Base-by-base conservation (phyloP, 2,113 vertebrate genomes). In the Ameiurus melas region DNA sequence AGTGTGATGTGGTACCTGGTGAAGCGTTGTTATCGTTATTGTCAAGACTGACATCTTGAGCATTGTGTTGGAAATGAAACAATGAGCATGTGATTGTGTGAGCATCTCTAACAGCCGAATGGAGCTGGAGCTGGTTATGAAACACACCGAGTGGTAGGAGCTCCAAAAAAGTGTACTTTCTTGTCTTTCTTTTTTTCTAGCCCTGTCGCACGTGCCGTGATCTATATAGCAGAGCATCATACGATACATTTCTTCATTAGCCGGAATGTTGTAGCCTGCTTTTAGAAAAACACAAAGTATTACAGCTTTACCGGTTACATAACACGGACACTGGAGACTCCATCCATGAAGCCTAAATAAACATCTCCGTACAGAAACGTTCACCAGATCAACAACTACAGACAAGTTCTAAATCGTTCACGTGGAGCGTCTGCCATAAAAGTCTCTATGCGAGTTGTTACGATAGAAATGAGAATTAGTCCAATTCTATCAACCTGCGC, bases 41-140 rank as follows among this genome's bases (percentile, higher is more conserved):
- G 77, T 80, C n/a, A 58, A 60, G 20, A 36, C n/a, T 66, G 58
- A 88, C 82, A 78, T 55, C 43, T n/a, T 68, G 58, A 88, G 66
- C 12, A 27, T 66, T 71, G 27, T 88, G 20, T 82, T 36, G 43
- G 75, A 78, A 17, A 13, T 78, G 43, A 78, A 78, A 53, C 12
- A 4, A 53, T 78, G 75, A 75, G 16, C 7, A 9, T 25, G 71
- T 22, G 71, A 12, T 39, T 25, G 71, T 25, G 36, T 25, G 39
- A 43, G 71, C 71, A 25, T 5, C 4, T 19, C 68, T 33, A 17
- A 17, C 30, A 33, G 30, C 68, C 68, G 19, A 33, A 33, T 70
- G 68, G 25, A 75, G 9, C 43, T 14, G 12, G 39, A 51, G 43
- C 12, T 27, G 39, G 43, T 51, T 77, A 43, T 12, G 39, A 77